Conservation (phyloP, 30 jellyfish, hydroid and myxozoan species). For the Pelagia noctiluca region DNA sequence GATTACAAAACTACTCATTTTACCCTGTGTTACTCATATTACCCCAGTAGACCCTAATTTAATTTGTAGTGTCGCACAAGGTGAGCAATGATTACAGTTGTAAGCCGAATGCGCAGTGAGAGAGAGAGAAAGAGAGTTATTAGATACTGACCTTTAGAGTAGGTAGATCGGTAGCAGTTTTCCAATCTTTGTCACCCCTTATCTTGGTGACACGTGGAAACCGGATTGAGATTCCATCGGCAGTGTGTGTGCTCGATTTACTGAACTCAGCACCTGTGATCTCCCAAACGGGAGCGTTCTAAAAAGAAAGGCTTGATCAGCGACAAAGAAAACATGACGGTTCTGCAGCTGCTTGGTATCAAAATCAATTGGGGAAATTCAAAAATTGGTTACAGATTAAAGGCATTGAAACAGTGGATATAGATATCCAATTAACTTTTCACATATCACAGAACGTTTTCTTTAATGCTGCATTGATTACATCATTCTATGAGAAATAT, state of each 20-base stretch:
- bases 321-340: too few species aligned
- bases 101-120: neutral
- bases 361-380: too few species aligned
- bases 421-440: too few species aligned
- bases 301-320: neutral
- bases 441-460: too few species aligned
- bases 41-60: too few species aligned
- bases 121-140: neutral
- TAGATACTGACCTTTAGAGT: slow-evolving; percentile 63
- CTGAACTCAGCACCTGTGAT: slow-evolving; percentile 94
- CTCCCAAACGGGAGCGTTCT: slow-evolving; percentile 97
- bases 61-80: too few species aligned
- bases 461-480: too few species aligned
- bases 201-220: slow-evolving; percentile 93
- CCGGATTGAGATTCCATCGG: slow-evolving; percentile 89
- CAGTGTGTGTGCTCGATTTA: slow-evolving; percentile 94
- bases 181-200: slow-evolving; percentile 91
- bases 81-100: neutral
- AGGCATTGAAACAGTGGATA: too few species aligned
- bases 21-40: too few species aligned
- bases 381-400: too few species aligned
- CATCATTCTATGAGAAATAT: too few species aligned
- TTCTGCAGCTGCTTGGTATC: too few species aligned
- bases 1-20: neutral
- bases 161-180: slow-evolving; percentile 83